Evolutionary conservation across 2,797 vertebrate genomes (phyloP), one percentile per base, ranked within the genome.

Genomic region (Acipenser oxyrinchus): DNA sequence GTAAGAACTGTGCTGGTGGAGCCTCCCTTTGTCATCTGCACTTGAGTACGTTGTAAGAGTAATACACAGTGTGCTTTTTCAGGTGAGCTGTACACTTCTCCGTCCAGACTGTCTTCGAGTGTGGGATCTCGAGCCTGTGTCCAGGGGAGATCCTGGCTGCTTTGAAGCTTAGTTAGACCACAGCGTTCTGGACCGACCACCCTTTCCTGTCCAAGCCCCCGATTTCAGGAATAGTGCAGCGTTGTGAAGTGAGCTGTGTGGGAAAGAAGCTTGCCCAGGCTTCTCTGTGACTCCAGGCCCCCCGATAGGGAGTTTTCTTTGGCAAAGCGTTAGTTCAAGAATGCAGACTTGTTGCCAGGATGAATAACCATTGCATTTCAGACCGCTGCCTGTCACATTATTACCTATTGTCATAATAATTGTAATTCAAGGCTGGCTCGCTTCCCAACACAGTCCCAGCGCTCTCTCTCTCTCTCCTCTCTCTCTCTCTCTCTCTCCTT

Each of bases 311-410:
- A 55, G 60, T 62, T 62, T 23, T 62, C 48, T 48, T 62, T 62
- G 60, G 60, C 60, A 6, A 7, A 10, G 10, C 2, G 10, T 10
- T 37, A 6, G 8, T 23, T 62, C 7, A 23, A 37, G 60, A 62
- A 62, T 62, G 7, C 18, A 18, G 4, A 77, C 77, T 76, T 68
- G 69, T 2, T 87, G 84, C 87, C 84, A 84, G 84, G 84, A 84
- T 86, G 89, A 89, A 86, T 86, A 84, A 84, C 84, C 80, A 78
- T 80, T 84, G 76, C 82, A 84, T 90, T 91, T 83, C 81, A 73
- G 81, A 73, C 78, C 82, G 81, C 86, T 84, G 82, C 77, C 82
- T 83, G 82, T 87, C 84, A 79, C 85, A 83, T 85, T 87, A 84
- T 89, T 86, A 86, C 82, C 86, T 83, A 79, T 87, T 84, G 79